Evolutionary conservation across 2,113 vertebrate species (phyloP).

Genomic region (Microcebus murinus): DNA sequence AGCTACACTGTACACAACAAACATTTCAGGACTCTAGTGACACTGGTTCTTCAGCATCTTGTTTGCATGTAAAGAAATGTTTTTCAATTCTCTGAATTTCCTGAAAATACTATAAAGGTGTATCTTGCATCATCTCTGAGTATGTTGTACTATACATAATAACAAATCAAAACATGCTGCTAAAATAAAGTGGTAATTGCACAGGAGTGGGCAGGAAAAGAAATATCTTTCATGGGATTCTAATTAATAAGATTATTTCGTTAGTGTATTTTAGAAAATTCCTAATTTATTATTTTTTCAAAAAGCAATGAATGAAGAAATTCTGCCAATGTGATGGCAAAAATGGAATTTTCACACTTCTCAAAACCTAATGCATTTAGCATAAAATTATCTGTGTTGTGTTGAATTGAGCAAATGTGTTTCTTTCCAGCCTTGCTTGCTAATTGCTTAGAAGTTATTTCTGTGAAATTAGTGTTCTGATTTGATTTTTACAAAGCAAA

Average conservation of each 20-base stretch:
- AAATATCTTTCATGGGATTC: not conserved
- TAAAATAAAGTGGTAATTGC: slow-evolving; percentile 56
- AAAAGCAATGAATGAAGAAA: not conserved
- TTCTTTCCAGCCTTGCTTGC: not conserved
- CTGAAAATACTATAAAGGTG: not conserved
- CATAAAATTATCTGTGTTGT: not conserved
- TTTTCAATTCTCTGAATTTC: not conserved
- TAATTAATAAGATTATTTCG: slow-evolving; percentile 2
- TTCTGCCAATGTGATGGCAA: not conserved
- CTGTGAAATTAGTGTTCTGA: not conserved
- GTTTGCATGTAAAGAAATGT: not conserved
- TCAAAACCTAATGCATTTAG: slow-evolving; percentile 19
- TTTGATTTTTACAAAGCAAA: slow-evolving; percentile 46
- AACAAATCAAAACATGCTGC: slow-evolving; percentile 37
- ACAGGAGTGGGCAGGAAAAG: not conserved
- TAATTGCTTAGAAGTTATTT: slow-evolving; percentile 44
- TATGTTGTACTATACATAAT: not conserved
- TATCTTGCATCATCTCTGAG: not conserved
- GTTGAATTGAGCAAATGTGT: not conserved
- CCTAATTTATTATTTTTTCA: not conserved
- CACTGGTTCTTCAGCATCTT: not conserved
- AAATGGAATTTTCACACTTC: slow-evolving; percentile 23
- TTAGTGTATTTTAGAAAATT: slow-evolving; percentile 28
- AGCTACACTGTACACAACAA: not conserved
- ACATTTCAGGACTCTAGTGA: not conserved